phyloP scores from a whole-genome alignment of 2,797 vertebrate genomes.

The Alcedo atthis region DNA sequence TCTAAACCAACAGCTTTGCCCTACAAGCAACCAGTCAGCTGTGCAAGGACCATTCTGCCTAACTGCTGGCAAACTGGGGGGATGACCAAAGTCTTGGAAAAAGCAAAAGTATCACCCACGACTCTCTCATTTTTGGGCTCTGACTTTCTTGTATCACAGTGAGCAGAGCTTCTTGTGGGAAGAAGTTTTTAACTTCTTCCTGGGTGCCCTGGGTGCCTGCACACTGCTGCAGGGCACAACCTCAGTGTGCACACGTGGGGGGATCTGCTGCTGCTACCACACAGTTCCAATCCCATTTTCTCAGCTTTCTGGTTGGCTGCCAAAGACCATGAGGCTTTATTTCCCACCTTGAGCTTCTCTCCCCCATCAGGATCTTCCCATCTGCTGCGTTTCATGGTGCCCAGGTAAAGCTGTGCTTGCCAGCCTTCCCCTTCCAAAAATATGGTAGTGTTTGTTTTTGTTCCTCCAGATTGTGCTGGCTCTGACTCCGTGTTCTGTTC shows the following conservation, averaged over 20 bases:
- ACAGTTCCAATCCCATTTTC: slow-evolving; percentile 18
- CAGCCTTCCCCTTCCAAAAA: slow-evolving; percentile 50
- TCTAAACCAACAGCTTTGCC: background rate
- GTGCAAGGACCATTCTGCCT: background rate
- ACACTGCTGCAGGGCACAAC: background rate
- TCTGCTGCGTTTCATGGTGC: slow-evolving; percentile 50
- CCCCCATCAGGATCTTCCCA: slow-evolving; percentile 54
- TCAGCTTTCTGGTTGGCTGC: slow-evolving; percentile 35
- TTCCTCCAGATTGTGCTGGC: slow-evolving; percentile 59
- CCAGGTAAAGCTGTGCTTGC: slow-evolving; percentile 61
- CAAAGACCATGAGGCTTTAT: slow-evolving; percentile 41
- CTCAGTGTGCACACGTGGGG: background rate
- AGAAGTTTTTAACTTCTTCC: too few relatives aligned
- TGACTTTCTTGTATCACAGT: background rate
- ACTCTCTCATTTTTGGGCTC: background rate
- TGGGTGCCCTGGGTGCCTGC: too few relatives aligned
- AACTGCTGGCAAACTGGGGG: background rate
- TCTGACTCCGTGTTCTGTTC: background rate
- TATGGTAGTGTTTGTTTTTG: slow-evolving; percentile 52
- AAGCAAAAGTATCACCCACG: background rate
- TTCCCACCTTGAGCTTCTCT: slow-evolving; percentile 7
- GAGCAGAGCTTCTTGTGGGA: background rate
- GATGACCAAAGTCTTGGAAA: background rate
- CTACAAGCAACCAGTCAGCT: background rate
- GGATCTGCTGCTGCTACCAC: background rate